Evolutionary conservation across 2,797 vertebrate genomes (phyloP).

Genomic region (Melanogrammus aeglefinus): DNA sequence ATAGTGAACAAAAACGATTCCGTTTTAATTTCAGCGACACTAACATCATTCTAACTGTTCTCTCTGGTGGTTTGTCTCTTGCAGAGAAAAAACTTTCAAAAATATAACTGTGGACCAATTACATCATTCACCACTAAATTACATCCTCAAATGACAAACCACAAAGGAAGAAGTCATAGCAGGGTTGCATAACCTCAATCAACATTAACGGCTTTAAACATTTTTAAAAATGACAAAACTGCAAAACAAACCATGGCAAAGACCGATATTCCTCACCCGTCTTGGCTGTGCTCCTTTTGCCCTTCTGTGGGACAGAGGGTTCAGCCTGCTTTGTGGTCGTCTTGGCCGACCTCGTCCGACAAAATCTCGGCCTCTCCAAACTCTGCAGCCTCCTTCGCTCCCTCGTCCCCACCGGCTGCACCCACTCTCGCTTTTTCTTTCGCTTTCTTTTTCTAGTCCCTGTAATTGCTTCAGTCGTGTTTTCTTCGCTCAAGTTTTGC

Average conservation of each 20-base stretch:
- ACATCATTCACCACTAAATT: no score
- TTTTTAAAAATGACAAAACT: no score
- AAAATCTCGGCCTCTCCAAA: conserved; percentile 69
- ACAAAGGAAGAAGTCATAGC: neutral
- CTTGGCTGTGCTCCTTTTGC: conserved; percentile 87
- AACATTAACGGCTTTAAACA: neutral
- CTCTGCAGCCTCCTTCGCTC: conserved; percentile 62
- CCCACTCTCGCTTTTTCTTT: conserved; percentile 85
- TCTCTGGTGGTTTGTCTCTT: no score
- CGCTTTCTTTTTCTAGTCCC: conserved; percentile 84
- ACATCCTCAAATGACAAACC: neutral
- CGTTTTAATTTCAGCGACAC: no score
- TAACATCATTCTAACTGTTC: no score
- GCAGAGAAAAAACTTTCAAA: no score
- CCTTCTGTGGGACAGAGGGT: conserved; percentile 75
- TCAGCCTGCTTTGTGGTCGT: conserved; percentile 74
- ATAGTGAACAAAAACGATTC: neutral
- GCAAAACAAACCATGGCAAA: neutral
- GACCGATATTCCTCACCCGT: conserved; percentile 74
- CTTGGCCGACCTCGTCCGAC: conserved; percentile 74
- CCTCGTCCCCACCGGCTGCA: conserved; percentile 72
- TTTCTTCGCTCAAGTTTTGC: conserved; percentile 55
- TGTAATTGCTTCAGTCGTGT: conserved; percentile 45
- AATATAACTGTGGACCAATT: neutral
- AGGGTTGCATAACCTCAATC: no score